Conservation (phyloP, 2,888 invertebrate species). For the Caradrina clavipalpis region DNA sequence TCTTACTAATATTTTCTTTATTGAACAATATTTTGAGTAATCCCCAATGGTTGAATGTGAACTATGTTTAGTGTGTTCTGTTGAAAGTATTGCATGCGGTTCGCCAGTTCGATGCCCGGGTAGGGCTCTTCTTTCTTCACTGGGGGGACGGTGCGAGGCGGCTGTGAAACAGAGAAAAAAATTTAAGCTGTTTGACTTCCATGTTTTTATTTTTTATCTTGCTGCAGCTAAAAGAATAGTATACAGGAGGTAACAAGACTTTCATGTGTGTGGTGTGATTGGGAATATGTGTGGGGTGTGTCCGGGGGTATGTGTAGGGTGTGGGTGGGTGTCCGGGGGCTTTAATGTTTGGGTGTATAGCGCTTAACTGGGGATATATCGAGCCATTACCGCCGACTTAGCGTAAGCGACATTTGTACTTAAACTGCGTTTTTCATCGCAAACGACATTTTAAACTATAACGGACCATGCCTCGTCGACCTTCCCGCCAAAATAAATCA, state of each 20-base stretch:
- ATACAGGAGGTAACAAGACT: no score
- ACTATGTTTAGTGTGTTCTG: slow-evolving; percentile 66
- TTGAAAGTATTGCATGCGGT: slow-evolving; percentile 77
- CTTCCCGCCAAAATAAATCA: no score
- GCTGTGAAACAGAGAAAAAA: slow-evolving; percentile 61
- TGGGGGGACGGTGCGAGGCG: slow-evolving; percentile 60
- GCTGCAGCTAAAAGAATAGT: no score
- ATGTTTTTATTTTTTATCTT: no score
- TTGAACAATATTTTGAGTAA: slow-evolving; percentile 47
- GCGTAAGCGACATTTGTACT: no score
- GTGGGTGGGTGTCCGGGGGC: not conserved
- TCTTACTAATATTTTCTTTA: not conserved
- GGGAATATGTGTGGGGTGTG: not conserved
- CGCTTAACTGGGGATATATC: no score
- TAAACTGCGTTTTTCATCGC: no score
- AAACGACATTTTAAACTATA: no score
- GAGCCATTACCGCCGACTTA: no score
- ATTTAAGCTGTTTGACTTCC: no score
- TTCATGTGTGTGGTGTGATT: not conserved
- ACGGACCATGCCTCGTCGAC: no score
- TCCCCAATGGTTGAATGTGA: slow-evolving; percentile 53
- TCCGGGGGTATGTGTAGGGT: not conserved
- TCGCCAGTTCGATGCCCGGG: slow-evolving; percentile 74
- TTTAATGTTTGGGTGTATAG: no score
- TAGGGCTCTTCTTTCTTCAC: slow-evolving; percentile 78